Evolutionary conservation across 2,888 invertebrate species (phyloP).

Genomic region (Stictocephala bisonia): DNA sequence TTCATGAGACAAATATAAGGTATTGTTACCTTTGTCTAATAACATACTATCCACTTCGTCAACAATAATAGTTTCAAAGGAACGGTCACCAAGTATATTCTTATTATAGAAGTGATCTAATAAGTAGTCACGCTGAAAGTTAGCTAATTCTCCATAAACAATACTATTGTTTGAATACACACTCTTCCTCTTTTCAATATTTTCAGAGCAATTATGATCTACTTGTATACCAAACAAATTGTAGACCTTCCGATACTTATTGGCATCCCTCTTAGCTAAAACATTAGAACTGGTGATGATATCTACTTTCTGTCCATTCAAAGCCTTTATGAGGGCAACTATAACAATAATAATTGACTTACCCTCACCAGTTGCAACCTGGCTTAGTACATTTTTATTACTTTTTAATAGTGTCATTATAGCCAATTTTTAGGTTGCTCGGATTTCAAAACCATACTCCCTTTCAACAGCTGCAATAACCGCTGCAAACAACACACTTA

Average conservation of each 20-base stretch:
- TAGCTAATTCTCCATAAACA: constrained; percentile 62
- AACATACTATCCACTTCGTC: constrained; percentile 66
- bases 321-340: constrained; percentile 60
- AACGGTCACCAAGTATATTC: constrained; percentile 60
- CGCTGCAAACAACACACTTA: no score
- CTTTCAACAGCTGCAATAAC: no score
- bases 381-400: constrained; percentile 57
- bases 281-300: constrained; percentile 63
- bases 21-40: constrained; percentile 64
- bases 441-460: constrained; percentile 17
- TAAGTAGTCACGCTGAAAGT: constrained; percentile 62
- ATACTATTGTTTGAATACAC: constrained; percentile 58
- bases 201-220: constrained; percentile 58
- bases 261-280: constrained; percentile 61
- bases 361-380: constrained; percentile 64
- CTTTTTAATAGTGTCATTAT: constrained; percentile 54
- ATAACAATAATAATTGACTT: constrained; percentile 63
- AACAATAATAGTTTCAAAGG: constrained; percentile 61
- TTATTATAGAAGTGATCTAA: constrained; percentile 62
- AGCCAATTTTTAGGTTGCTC: constrained; percentile 58
- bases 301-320: constrained; percentile 60
- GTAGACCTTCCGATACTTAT: constrained; percentile 55
- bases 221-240: constrained; percentile 59
- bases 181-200: constrained; percentile 54
- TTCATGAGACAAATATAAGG: constrained; percentile 63